A percentile compares a stretch with the other conserved stretches of the same genome.
Evolutionary conservation across 2,797 vertebrate species (phyloP).

Genomic region (Micrastur ruficollis): DNA sequence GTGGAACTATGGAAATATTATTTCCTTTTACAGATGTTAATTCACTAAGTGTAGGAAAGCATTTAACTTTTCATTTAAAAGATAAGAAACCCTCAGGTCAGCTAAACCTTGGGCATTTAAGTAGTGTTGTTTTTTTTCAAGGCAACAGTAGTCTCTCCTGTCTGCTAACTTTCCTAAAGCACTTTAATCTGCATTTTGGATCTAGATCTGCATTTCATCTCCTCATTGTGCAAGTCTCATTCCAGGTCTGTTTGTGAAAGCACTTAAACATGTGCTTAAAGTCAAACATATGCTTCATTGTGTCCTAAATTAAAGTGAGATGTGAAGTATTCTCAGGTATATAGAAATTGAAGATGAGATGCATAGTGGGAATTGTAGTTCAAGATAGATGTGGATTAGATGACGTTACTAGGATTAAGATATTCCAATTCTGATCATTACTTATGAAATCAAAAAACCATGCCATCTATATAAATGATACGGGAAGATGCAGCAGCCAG

Average conservation of each 20-base stretch:
- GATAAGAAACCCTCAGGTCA: background rate
- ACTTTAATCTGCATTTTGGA: background rate
- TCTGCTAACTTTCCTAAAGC: background rate
- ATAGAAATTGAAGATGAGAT: background rate
- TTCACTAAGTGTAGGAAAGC: background rate
- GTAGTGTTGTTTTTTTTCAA: background rate
- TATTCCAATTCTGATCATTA: background rate
- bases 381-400: background rate
- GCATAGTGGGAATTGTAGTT: background rate
- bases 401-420: background rate
- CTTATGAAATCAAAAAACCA: background rate
- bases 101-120: background rate
- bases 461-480: background rate
- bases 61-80: background rate
- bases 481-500: background rate
- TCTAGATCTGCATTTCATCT: background rate
- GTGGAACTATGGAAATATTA: background rate
- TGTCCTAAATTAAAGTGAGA: background rate
- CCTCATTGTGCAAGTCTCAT: background rate
- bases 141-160: background rate
- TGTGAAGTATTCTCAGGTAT: background rate
- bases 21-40: background rate
- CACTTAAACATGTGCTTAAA: background rate
- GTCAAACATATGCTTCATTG: background rate
- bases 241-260: background rate